phyloP scores from a whole-genome alignment of 2,113 vertebrate species.

The Hystrix cristata region DNA sequence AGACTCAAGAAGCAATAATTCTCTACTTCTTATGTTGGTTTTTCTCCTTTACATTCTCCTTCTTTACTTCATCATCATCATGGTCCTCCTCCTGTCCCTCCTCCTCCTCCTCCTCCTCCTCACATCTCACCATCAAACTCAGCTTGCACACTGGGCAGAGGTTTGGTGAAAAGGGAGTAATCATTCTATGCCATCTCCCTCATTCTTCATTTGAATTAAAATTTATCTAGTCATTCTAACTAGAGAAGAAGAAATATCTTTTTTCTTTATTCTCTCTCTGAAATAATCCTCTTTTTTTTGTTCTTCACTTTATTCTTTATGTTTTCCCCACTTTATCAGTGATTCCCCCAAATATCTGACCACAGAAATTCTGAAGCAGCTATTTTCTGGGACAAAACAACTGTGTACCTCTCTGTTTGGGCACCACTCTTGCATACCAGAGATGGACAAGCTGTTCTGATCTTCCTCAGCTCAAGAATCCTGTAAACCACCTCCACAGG shows the following conservation, averaged over 20 bases:
- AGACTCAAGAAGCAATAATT: background rate
- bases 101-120: background rate
- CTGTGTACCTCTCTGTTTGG: conserved; percentile 28
- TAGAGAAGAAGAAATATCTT: background rate
- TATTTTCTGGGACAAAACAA: conserved; percentile 69
- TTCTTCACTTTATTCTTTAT: background rate
- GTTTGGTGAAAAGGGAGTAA: background rate
- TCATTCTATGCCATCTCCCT: background rate
- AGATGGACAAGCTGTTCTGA: conserved; percentile 70
- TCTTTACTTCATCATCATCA: background rate
- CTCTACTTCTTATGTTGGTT: background rate
- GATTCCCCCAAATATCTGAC: conserved; percentile 44
- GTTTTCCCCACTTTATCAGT: conserved; percentile 19
- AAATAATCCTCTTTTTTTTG: background rate
- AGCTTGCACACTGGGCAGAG: background rate
- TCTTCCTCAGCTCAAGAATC: conserved; percentile 20
- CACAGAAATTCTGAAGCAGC: conserved; percentile 73
- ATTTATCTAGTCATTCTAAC: background rate
- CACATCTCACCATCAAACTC: background rate
- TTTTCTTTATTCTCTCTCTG: background rate
- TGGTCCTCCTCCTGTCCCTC: too few species aligned
- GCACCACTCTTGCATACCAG: conserved; percentile 72
- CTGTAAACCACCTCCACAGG: conserved; percentile 55
- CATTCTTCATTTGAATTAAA: conserved; percentile 27
- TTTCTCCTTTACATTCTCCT: background rate